Base-by-base conservation (phyloP, 2,888 invertebrate genomes). In the Meta bourneti region DNA sequence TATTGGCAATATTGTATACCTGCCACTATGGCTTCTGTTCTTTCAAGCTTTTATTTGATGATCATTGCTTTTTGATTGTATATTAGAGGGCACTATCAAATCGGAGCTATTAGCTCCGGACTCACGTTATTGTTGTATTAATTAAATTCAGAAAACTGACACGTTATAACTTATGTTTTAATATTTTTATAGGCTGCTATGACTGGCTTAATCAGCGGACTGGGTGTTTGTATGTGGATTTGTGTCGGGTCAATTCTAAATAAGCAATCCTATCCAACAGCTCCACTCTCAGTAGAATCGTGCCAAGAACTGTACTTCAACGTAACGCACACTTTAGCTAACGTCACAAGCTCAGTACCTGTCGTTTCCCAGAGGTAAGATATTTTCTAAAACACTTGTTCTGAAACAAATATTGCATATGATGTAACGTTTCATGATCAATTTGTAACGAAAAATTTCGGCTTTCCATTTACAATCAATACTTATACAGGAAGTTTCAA, bases 191-290 rank as follows among this genome's bases (percentile, higher is more conserved):
- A 93, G 93, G 93, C 92, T 19, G 93, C 93, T 20, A 34, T 92
- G 19, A 48, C 81, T 49, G 93, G 93, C 81, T 93, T 94, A 7
- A 7, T 94, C 1, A 89, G 93, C 16, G 93, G 94, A 7, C 89
- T 95, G 8, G 89, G 91, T 7, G 94, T 94, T 79, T 94, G 94
- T 90, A 93, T 94, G 69, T 95, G 94, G 94, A 93, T 95, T n/a
- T 94, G 94, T 19, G 93, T 94, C 19, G 94, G 94, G 70, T 92
- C 93, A 7, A 93, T 93, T 19, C 80, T 93, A 13, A 88, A 91
- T 48, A 93, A 92, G 78, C 93, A 92, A 13, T 77, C 84, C 34
- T 81, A 93, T 13, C 93, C 93, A 4, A 94, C 94, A 75, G 93
- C 94, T 54, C 93, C 93, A 6, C 93, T 94, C 6, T 94, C 94